phyloP scores from a whole-genome alignment of 2,888 invertebrate species.

The Psococerastis gibbosa region DNA sequence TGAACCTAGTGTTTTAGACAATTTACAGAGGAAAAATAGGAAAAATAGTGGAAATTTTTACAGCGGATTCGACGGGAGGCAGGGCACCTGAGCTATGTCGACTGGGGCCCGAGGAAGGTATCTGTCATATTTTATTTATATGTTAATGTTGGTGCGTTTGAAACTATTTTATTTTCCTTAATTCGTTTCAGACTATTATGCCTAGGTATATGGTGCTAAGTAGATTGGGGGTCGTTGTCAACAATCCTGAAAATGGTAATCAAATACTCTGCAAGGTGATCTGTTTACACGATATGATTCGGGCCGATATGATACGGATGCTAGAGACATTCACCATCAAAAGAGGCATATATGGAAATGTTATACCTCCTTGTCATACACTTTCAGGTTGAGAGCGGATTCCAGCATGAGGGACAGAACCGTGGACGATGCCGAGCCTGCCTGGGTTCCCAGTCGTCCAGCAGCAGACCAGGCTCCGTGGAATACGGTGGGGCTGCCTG shows the following conservation, averaged over 20 bases:
- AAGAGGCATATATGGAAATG: no score
- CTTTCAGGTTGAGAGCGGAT: not conserved
- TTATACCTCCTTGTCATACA: no score
- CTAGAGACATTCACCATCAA: no score
- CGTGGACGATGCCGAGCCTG: slow-evolving; percentile 3
- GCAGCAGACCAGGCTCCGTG: not conserved
- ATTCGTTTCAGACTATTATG: no score
- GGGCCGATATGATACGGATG: no score
- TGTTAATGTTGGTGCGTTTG: no score
- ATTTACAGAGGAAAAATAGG: slow-evolving; percentile 3
- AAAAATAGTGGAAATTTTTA: slow-evolving; percentile 1
- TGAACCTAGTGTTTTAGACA: not conserved
- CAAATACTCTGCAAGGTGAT: no score
- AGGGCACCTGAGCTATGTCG: slow-evolving; percentile 2
- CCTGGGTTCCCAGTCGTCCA: slow-evolving; percentile 8
- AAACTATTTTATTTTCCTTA: no score
- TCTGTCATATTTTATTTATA: not conserved
- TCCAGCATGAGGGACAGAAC: not conserved
- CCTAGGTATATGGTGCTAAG: no score
- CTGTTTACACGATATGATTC: no score
- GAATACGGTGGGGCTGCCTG: slow-evolving; percentile 2
- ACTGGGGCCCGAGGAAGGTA: slow-evolving; percentile 9
- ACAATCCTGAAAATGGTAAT: no score
- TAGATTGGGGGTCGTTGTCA: no score
- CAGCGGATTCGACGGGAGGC: not conserved